Evolutionary conservation across 2,797 vertebrate genomes (phyloP).

Genomic region (Neomorphus geoffroyi): DNA sequence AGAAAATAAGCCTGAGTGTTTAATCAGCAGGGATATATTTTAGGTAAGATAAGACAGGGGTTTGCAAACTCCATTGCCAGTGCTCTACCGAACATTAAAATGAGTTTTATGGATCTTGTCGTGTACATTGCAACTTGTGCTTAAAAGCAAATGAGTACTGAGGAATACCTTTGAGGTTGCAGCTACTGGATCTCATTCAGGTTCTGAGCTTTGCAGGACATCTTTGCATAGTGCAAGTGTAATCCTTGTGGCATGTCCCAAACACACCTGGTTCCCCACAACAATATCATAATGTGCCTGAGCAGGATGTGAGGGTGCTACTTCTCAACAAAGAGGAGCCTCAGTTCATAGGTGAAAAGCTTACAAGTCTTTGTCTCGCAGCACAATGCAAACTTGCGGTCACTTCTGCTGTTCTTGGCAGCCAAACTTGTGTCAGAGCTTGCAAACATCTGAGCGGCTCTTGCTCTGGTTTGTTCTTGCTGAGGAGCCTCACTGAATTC

Average conservation of each 20-base stretch:
- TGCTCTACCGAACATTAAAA: neutral
- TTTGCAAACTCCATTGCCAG: neutral
- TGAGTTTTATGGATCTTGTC: neutral
- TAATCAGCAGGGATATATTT: neutral
- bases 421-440: neutral
- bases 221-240: accelerated
- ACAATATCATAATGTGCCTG: neutral
- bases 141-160: neutral
- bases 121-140: neutral
- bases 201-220: neutral
- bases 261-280: neutral
- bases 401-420: neutral
- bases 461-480: neutral
- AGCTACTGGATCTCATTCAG: neutral
- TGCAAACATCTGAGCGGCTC: neutral
- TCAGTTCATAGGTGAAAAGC: neutral
- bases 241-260: neutral
- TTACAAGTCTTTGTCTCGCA: neutral
- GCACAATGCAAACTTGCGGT: neutral
- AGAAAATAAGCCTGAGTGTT: neutral
- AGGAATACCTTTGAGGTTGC: neutral
- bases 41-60: neutral
- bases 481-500: neutral
- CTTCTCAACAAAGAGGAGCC: neutral
- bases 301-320: neutral